Evolutionary conservation across 2,888 invertebrate species (phyloP).

Genomic region (Portevinia maculata): DNA sequence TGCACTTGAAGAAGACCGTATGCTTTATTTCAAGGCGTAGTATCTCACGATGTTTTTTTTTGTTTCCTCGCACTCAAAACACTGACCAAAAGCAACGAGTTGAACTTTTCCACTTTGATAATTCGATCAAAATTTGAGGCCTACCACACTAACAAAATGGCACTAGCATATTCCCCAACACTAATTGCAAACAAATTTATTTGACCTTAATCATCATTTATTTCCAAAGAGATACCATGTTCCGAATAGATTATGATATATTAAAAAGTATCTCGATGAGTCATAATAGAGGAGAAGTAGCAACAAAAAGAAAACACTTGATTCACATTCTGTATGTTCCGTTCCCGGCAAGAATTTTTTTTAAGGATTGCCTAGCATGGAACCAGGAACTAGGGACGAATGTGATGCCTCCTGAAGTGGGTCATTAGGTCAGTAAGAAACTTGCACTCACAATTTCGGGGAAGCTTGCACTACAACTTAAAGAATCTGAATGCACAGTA

Average conservation of each 20-base stretch:
- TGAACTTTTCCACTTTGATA: conserved; percentile 42
- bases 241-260: conserved; percentile 11
- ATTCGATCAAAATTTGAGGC: conserved; percentile 19
- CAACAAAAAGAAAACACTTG: conserved; percentile 18
- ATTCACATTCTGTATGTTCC: conserved; percentile 2
- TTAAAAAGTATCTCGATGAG: conserved; percentile 50
- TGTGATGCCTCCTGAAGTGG: conserved; percentile 46
- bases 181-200: conserved; percentile 71
- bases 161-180: conserved; percentile 48
- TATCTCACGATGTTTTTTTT: neutral
- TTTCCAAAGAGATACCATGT: conserved; percentile 47
- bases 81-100: neutral
- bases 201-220: conserved; percentile 72
- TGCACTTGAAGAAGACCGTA: conserved; percentile 52
- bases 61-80: neutral
- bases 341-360: conserved; percentile 4
- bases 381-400: conserved; percentile 20
- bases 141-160: conserved; percentile 13
- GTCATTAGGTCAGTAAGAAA: conserved; percentile 66
- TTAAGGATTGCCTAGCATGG: conserved; percentile 33
- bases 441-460: conserved; percentile 63
- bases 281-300: conserved; percentile 43
- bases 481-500: too few species aligned
- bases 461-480: conserved; percentile 64
- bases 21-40: conserved; percentile 46